Evolutionary conservation across 2,797 vertebrate genomes (phyloP), one percentile per base, ranked within the genome.

Genomic region (Malacoctenus gilli): DNA sequence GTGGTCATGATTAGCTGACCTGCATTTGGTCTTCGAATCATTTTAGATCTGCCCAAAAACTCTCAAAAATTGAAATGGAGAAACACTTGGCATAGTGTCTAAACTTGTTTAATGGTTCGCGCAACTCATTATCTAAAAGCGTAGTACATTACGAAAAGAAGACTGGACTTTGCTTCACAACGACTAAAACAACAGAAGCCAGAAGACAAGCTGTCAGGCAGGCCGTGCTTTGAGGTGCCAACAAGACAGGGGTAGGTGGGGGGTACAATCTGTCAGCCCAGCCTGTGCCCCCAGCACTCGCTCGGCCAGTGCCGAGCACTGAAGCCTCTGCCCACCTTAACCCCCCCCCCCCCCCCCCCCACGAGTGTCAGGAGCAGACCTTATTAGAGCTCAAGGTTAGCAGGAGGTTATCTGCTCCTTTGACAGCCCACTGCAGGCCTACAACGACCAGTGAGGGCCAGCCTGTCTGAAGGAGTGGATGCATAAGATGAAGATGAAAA

Each of bases 351-450:
- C 76, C 82, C 72, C 78, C 78, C 69, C 48, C 63, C 56, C 53
- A 42, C 72, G 82, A 88, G n/a, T 63, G 86, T 84, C 63, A 67
- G 59, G 57, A 79, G 40, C 68, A 40, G 64, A 38, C 54, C 63
- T 77, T 69, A 78, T 85, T 85, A 84, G 62, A 80, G 80, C 79
- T 88, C 83, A 91, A 92, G 90, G 90, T 90, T 78, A 89, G 62
- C 66, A 47, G 49, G 72, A 88, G 83, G 85, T 89, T 83, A 81
- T 79, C 73, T 36, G 22, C 51, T 79, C 59, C 64, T 77, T 67
- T 84, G 83, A 89, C 81, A 80, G 65, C 41, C 67, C 61, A 72
- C 60, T 9, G 46, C 41, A 81, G 20, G 43, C 69, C 73, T 31
- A 38, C 30, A 65, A 41, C n/a, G 54, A 63, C 37, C 11, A 13